Base-by-base conservation (phyloP, 2,113 vertebrate species). In the Hippocampus mohnikei region DNA sequence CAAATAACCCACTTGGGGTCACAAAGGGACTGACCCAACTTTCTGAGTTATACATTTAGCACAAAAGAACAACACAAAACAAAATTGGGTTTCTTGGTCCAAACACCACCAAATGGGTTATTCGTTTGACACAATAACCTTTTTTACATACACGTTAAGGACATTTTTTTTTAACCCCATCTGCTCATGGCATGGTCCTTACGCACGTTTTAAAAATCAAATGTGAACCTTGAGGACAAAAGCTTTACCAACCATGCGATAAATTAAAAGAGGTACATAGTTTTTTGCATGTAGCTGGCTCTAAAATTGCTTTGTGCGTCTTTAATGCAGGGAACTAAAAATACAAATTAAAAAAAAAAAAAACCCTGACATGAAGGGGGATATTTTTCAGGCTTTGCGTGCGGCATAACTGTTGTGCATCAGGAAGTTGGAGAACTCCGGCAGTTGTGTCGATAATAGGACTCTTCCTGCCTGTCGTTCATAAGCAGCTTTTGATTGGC, bases 401-500 rank as follows among this genome's bases (percentile, higher is more conserved):
- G 64, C 79, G 61, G 66, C 76, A 33, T 62, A 82, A 25, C 63
- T 84, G 46, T 75, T 74, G 60, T 79, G 64, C 29, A 12, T 65
- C 53, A 73, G 69, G 67, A 68, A 77, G 71, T 69, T 59, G 25
- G 44, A 44, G 46, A 66, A 5, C 3, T 33, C 64, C 58, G 67
- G 52, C 65, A 41, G 40, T 63, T 76, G 73, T 78, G 53, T 8
- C 46, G n/a, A 56, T 50, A 25, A 73, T 77, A 72, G 66, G 60
- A 58, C 72, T 42, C 71, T 67, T 73, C 69, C 63, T 71, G 37
- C n/a, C 61, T 70, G 59, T 76, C 71, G 67, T 69, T 69, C 56
- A 74, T 76, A 61, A 0, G 13, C 33, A 55, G 55, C 20, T 27
- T 74, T 75, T 69, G 81, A 92, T 92, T 92, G 91, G 91, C 71